Evolutionary conservation across 2,888 invertebrate species (phyloP), one percentile per base, ranked within the genome.

Genomic region (Cerastoderma edule): DNA sequence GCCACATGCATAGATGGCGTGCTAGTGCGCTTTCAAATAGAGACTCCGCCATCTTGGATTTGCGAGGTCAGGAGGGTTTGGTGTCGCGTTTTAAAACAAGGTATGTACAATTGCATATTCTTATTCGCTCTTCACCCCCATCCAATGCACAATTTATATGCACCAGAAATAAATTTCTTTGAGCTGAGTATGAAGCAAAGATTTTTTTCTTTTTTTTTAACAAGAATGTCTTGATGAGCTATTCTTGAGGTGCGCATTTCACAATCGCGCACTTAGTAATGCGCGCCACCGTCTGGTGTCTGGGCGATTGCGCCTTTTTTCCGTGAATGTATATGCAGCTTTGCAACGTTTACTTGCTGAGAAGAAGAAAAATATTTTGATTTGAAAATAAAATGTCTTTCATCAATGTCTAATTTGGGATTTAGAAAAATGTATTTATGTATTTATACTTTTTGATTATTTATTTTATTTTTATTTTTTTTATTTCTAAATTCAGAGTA

Each of bases 41-140:
- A 35, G 39, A n/a, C 54, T 64, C 66, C 68, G 78, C 78, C 78
- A 78, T 75, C 78, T 78, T 78, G 78, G 78, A 78, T 78, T 75
- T 68, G 70, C 72, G 53, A 68, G 71, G 68, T 72, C 65, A 66
- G 60, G 54, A 60, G 68, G 78, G 74, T 67, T 71, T 74, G 74
- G 67, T 74, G 66, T 66, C 66, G 32, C 66, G 35, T 24, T 50
- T 22, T 66, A 32, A 28, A 19, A 50, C 22, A 50, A 19, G 50
- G 66, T 48, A 50, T 66, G 66, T 48, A 50, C 30, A 50, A n/a
- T 32, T 65, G 48, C 16, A 8, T 48, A 48, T 48, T 48, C 24
- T 16, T 4, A 6, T 48, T 4, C 6, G 48, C 24, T n/a, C 24
- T 22, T 16, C 24, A 22, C 22, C 3, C 48, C 3, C 48, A 24